These are phyloP conservation scores for Camponotus floridanus DNA, from an alignment of 1,140 invertebrate species.

Conservation along the genomic window DNA sequence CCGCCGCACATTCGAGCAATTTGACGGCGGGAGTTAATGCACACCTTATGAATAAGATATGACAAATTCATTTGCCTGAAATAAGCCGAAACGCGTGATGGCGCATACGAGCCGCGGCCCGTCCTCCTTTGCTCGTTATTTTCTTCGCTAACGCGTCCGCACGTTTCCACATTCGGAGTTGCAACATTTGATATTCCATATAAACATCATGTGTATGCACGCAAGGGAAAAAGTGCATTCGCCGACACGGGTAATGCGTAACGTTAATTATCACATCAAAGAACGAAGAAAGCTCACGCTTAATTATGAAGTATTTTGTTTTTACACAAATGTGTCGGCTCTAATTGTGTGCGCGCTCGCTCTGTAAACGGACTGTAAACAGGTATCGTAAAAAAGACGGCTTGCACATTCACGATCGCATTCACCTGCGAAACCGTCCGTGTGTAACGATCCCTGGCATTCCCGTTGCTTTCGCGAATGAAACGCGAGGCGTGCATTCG, in stretches of 20 bases:
- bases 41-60: conserved; percentile 6
- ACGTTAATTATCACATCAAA: conserved; percentile 57
- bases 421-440: conserved; percentile 1
- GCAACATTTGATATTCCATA: conserved; percentile 35
- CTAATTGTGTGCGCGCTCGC: conserved; percentile 18
- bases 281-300: conserved; percentile 42
- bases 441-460: conserved; percentile 7
- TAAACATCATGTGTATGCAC: background rate
- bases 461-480: conserved; percentile 14
- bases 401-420: conserved; percentile 17
- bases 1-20: conserved; percentile 17
- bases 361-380: conserved; percentile 29
- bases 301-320: conserved; percentile 52
- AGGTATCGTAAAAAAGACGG: background rate
- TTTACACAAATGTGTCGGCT: background rate
- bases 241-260: conserved; percentile 1
- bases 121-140: conserved; percentile 30
- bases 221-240: background rate
- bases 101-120: background rate
- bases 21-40: conserved; percentile 24
- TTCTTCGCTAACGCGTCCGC: conserved; percentile 15
- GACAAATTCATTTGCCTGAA: conserved; percentile 35
- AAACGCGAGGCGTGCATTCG: conserved; percentile 6
- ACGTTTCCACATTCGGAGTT: background rate
- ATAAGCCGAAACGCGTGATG: conserved; percentile 21